Evolutionary conservation across 2,113 vertebrate genomes (phyloP).

Genomic region (Laticauda laticaudata): DNA sequence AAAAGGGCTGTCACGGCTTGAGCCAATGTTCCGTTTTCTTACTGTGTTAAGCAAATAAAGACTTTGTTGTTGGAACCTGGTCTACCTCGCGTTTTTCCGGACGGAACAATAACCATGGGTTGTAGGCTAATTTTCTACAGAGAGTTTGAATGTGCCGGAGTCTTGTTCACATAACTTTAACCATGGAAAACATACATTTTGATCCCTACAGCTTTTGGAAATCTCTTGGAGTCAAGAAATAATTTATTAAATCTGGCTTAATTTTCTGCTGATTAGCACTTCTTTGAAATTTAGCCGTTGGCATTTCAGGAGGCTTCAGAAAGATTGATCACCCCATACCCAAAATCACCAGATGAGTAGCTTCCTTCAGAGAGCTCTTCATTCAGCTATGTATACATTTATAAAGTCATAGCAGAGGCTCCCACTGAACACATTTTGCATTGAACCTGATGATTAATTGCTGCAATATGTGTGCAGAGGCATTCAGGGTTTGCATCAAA

Average conservation of each 20-base stretch:
- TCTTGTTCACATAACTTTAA: background rate
- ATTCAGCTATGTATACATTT: background rate
- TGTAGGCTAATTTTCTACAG: background rate
- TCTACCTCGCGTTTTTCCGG: too few species aligned
- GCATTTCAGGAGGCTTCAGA: background rate
- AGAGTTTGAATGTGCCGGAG: background rate
- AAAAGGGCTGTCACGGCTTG: too few species aligned
- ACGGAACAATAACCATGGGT: too few species aligned
- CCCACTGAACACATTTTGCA: conserved; percentile 16
- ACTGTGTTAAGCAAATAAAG: too few species aligned
- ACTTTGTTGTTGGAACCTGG: too few species aligned
- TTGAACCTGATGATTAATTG: conserved; percentile 10
- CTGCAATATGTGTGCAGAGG: background rate
- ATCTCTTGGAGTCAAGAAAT: background rate
- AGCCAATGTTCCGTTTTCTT: too few species aligned
- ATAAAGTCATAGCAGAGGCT: conserved; percentile 2
- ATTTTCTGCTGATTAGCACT: background rate
- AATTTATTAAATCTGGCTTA: background rate
- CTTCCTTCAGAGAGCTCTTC: background rate
- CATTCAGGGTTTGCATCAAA: background rate
- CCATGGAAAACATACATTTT: background rate
- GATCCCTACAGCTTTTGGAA: background rate
- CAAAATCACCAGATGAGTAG: background rate
- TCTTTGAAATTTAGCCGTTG: background rate
- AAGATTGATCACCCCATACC: background rate